phyloP scores from a whole-genome alignment of 2,113 vertebrate genomes.

The Isichthys henryi region DNA sequence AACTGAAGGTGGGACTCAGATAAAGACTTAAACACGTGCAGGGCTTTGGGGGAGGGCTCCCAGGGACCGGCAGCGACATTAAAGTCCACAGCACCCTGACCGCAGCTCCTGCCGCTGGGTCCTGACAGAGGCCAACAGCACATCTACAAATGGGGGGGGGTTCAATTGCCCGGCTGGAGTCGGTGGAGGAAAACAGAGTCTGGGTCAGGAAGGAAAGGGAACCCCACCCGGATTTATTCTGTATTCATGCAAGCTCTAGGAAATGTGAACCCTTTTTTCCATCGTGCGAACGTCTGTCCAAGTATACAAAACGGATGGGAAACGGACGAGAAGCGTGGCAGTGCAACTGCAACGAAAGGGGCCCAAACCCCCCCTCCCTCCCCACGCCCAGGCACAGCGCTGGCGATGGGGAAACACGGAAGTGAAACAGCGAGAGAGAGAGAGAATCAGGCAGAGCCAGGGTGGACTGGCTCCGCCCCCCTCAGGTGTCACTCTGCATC shows the following conservation, averaged over 20 bases:
- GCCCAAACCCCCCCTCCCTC: conserved; percentile 38
- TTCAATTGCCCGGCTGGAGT: conserved; percentile 38
- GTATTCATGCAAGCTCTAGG: conserved; percentile 76
- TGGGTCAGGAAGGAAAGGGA: conserved; percentile 53
- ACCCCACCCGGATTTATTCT: conserved; percentile 47
- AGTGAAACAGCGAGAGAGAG: neutral
- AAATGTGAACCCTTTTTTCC: conserved; percentile 64
- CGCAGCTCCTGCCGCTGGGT: conserved; percentile 69
- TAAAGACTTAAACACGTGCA: conserved; percentile 68
- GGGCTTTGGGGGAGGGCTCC: conserved; percentile 37
- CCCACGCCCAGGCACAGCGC: neutral
- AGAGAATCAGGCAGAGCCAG: neutral
- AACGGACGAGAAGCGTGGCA: conserved; percentile 36
- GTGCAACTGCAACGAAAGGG: conserved; percentile 52
- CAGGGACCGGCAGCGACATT: conserved; percentile 27
- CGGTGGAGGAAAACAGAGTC: conserved; percentile 64
- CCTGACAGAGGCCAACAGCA: conserved; percentile 69
- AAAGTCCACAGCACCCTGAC: conserved; percentile 60
- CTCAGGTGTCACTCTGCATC: conserved; percentile 20
- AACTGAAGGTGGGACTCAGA: conserved; percentile 63
- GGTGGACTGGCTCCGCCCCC: neutral
- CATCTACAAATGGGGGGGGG: conserved; percentile 62
- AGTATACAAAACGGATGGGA: conserved; percentile 54
- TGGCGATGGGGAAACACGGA: neutral
- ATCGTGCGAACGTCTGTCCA: conserved; percentile 64